These are phyloP conservation scores for Sisyra terminalis DNA, from an alignment of 2,888 invertebrate species.

Conservation along the genomic window DNA sequence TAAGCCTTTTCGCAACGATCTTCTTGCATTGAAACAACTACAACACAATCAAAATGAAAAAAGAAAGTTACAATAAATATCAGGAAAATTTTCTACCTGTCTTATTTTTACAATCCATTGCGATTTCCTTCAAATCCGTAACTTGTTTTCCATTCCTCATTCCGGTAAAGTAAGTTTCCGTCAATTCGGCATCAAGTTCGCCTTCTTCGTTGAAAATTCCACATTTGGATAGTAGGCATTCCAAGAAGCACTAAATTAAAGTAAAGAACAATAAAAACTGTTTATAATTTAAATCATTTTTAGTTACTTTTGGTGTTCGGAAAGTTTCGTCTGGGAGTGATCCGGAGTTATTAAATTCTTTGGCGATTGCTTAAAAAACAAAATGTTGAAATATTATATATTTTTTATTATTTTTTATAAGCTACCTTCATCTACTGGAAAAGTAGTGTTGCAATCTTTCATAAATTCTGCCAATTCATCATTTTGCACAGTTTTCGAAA, in stretches of 20 bases:
- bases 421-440: not conserved
- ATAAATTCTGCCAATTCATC: not conserved
- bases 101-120: not conserved
- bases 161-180: not conserved
- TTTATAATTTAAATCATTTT: not conserved
- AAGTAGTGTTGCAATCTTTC: not conserved
- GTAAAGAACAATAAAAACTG: not conserved
- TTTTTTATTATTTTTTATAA: too few relatives aligned
- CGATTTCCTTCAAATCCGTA: not conserved
- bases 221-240: constrained; percentile 1
- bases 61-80: not conserved
- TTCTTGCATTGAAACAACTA: not conserved
- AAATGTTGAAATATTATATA: not conserved
- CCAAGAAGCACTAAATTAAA: constrained; percentile 2
- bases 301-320: not conserved
- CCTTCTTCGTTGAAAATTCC: not conserved
- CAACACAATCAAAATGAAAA: not conserved
- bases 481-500: not conserved
- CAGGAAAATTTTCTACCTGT: too few relatives aligned
- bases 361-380: not conserved
- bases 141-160: not conserved
- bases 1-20: not conserved
- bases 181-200: not conserved
- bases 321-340: constrained; percentile 4
- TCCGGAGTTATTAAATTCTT: constrained; percentile 4